Conservation (phyloP, 2,113 vertebrate species). For the Nestor notabilis region DNA sequence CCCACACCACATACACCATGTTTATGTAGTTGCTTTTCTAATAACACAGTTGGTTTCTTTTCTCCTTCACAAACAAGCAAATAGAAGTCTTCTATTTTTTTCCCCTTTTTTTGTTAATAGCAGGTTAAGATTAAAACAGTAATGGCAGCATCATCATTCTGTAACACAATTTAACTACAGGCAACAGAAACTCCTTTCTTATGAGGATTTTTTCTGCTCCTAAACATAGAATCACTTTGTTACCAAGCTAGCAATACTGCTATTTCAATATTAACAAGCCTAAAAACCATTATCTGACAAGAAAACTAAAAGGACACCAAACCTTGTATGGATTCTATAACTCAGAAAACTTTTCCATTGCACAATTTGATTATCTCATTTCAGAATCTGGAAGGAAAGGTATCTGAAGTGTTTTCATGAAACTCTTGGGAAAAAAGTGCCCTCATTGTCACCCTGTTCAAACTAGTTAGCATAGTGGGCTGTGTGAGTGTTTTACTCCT, state of each 20-base stretch:
- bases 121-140: not conserved
- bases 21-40: not conserved
- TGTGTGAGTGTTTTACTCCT: not conserved
- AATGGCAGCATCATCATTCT: not conserved
- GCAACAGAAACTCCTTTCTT: not conserved
- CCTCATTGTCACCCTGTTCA: not conserved
- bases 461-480: not conserved
- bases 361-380: not conserved
- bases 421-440: not conserved
- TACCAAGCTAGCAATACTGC: not conserved
- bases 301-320: not conserved
- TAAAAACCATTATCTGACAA: not conserved
- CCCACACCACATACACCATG: not conserved
- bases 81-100: not conserved
- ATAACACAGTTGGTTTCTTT: not conserved
- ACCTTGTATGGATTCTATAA: not conserved
- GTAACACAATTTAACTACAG: not conserved
- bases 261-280: not conserved
- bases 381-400: not conserved
- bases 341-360: not conserved
- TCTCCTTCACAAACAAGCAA: not conserved
- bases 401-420: not conserved
- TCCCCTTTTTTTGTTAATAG: not conserved
- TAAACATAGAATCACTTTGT: not conserved
- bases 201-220: not conserved